These are phyloP conservation scores for Beaufortia kweichowensis DNA, from an alignment of 2,113 vertebrate species.

Conservation along the genomic window DNA sequence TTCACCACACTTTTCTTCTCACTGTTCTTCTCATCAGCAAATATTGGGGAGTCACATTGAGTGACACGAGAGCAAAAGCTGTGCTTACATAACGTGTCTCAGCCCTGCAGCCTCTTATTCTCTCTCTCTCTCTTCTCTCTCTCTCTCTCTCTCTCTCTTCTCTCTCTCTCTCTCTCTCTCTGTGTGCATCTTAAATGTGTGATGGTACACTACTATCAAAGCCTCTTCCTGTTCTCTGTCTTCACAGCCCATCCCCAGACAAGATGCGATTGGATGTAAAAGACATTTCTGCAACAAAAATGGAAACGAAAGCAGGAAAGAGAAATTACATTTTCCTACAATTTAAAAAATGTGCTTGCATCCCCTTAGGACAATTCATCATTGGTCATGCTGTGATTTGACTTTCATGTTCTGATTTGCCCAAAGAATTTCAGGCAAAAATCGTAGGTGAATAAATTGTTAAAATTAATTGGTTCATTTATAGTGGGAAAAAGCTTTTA, in stretches of 20 bases:
- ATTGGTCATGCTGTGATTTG: no score
- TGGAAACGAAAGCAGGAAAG: no score
- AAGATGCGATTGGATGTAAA: background rate
- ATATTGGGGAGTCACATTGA: constrained; percentile 71
- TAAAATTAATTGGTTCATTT: no score
- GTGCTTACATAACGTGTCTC: constrained; percentile 69
- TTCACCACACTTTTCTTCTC: constrained; percentile 19
- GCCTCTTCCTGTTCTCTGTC: background rate
- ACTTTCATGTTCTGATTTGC: no score
- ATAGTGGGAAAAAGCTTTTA: no score
- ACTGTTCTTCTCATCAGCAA: constrained; percentile 19
- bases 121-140: constrained; percentile 48
- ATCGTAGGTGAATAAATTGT: no score
- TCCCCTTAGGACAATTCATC: no score
- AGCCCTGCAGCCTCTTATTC: constrained; percentile 47
- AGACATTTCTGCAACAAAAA: no score
- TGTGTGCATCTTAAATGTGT: no score
- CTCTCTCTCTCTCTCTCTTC: constrained; percentile 42
- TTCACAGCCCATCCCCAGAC: background rate
- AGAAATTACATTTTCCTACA: no score
- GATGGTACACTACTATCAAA: background rate
- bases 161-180: constrained; percentile 11
- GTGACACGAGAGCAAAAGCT: constrained; percentile 71
- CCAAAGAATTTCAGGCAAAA: no score
- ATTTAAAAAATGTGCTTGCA: no score